Conservation (phyloP, 2,797 vertebrate genomes). For the Artibeus lituratus region DNA sequence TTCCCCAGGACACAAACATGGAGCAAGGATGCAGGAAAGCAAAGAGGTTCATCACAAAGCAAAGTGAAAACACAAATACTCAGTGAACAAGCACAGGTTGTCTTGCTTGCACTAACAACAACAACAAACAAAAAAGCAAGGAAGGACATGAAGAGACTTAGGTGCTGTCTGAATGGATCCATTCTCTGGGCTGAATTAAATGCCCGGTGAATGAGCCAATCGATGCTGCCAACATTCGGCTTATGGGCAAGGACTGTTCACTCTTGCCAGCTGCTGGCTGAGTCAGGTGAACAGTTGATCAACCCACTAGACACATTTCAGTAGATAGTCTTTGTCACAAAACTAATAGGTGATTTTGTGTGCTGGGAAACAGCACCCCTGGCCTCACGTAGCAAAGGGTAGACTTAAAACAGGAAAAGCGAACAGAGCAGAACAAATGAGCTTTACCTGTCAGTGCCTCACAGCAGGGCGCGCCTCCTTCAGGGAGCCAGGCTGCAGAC, state of each 20-base stretch:
- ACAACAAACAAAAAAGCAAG: background rate
- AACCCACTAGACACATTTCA: background rate
- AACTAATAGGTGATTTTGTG: background rate
- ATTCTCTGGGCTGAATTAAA: background rate
- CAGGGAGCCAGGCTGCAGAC: background rate
- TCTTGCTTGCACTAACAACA: background rate
- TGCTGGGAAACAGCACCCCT: background rate
- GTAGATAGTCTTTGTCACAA: background rate
- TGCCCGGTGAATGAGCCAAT: background rate
- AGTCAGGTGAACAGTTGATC: background rate
- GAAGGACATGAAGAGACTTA: background rate
- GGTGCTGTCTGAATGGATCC: background rate
- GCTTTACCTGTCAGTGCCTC: background rate
- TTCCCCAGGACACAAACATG: background rate
- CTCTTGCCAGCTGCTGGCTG: background rate
- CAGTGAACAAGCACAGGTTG: background rate
- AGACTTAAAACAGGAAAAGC: background rate
- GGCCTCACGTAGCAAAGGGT: background rate
- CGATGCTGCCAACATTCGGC: background rate
- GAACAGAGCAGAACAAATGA: background rate
- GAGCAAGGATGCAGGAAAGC: background rate
- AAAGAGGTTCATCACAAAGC: background rate
- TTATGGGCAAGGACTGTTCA: background rate
- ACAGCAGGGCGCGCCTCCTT: background rate
- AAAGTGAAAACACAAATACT: conserved; percentile 25